A percentile compares a stretch with the other conserved stretches of the same genome.
phyloP scores from a whole-genome alignment of 2,888 invertebrate species.

The Melinopterus prodromus region DNA sequence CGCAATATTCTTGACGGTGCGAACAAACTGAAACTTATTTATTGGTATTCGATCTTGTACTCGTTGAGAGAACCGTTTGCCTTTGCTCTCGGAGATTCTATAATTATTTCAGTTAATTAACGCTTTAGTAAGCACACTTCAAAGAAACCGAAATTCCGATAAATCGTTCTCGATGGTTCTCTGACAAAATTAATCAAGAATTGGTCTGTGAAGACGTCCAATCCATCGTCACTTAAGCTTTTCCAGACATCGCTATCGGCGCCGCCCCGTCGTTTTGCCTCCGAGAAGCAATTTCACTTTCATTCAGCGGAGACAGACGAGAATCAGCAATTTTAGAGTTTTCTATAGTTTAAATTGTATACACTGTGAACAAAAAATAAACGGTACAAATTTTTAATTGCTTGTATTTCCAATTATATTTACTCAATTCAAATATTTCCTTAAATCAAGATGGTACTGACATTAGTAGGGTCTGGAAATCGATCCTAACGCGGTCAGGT shows the following conservation, averaged over 20 bases:
- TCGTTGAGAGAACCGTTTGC: neutral
- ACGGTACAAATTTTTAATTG: too few relatives aligned
- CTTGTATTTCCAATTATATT: too few relatives aligned
- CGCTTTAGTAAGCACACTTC: neutral
- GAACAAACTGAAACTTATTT: too few relatives aligned
- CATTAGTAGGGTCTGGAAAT: too few relatives aligned
- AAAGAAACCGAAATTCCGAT: neutral
- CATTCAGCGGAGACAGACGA: neutral
- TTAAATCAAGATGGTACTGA: too few relatives aligned
- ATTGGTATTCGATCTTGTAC: neutral
- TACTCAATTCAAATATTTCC: too few relatives aligned
- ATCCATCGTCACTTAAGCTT: neutral
- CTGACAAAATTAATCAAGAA: too few relatives aligned
- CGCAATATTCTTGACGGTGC: too few relatives aligned
- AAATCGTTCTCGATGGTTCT: neutral
- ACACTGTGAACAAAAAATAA: too few relatives aligned
- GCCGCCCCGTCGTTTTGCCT: neutral
- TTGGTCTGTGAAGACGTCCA: neutral
- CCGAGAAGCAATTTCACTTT: neutral
- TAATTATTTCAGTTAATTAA: neutral
- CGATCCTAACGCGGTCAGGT: too few relatives aligned
- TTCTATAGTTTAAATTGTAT: neutral
- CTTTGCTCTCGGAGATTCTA: neutral
- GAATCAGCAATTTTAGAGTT: neutral
- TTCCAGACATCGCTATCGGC: too few relatives aligned